Evolutionary conservation across 1,140 invertebrate genomes (phyloP).

Genomic region (Himalopsyche phryganea): DNA sequence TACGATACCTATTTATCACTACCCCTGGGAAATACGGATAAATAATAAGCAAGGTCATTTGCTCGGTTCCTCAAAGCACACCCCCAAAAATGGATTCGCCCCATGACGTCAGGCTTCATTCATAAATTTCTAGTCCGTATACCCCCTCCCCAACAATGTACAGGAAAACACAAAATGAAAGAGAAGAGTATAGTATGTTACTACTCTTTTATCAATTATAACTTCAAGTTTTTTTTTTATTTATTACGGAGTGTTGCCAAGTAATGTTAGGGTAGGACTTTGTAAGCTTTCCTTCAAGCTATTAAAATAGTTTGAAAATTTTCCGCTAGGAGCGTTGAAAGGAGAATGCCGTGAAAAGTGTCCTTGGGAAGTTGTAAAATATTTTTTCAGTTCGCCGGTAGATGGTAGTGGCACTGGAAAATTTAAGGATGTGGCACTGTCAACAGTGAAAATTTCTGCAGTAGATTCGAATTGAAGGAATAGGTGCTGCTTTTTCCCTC

Average conservation of each 20-base stretch:
- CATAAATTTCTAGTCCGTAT: slow-evolving; percentile 28
- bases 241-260: neutral
- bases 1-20: too few relatives aligned
- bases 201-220: neutral
- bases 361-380: slow-evolving; percentile 4
- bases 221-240: neutral
- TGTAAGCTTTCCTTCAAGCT: too few relatives aligned
- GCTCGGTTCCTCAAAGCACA: slow-evolving; percentile 3
- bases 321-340: neutral
- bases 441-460: too few relatives aligned
- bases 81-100: slow-evolving; percentile 28
- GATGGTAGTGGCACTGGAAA: slow-evolving; percentile 18
- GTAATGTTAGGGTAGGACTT: neutral
- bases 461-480: too few relatives aligned
- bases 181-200: neutral
- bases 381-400: slow-evolving; percentile 13
- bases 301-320: too few relatives aligned
- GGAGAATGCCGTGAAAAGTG: neutral
- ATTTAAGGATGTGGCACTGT: neutral
- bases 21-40: too few relatives aligned
- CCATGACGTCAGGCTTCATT: slow-evolving; percentile 33
- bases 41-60: too few relatives aligned
- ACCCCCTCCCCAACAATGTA: neutral
- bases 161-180: neutral
- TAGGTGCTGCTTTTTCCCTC: too few relatives aligned